phyloP scores from a whole-genome alignment of 1,140 invertebrate genomes.

The Nebria ingens region DNA sequence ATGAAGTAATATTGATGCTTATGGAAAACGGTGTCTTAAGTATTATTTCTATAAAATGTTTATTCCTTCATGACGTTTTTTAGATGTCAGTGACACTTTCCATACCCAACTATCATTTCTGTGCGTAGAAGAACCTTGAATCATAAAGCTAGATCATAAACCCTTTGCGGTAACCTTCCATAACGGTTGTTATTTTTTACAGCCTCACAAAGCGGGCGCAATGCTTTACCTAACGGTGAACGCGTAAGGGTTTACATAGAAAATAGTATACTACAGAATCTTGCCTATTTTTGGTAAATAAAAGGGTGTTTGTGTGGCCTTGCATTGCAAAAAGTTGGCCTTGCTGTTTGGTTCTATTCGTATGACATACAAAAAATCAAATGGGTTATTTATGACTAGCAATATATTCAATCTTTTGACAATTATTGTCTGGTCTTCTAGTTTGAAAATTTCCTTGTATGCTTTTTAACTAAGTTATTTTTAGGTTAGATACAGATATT shows the following conservation, averaged over 20 bases:
- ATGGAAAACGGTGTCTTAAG: no score
- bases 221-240: background rate
- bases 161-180: background rate
- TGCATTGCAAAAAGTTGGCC: background rate
- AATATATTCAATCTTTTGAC: no score
- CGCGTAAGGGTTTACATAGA: background rate
- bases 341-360: background rate
- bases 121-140: slow-evolving; percentile 5
- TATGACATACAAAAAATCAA: background rate
- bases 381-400: slow-evolving; percentile 3
- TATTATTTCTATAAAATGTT: background rate
- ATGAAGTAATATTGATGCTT: no score
- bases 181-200: slow-evolving; percentile 9
- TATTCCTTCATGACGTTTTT: background rate
- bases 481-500: no score
- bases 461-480: no score
- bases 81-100: background rate
- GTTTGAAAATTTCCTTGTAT: no score
- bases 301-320: slow-evolving; percentile 6
- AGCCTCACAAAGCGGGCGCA: background rate
- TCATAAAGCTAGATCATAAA: slow-evolving; percentile 6
- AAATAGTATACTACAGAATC: background rate
- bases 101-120: no score
- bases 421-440: no score
- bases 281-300: background rate